Conservation (phyloP, 2,113 vertebrate genomes). For the Semnopithecus entellus region DNA sequence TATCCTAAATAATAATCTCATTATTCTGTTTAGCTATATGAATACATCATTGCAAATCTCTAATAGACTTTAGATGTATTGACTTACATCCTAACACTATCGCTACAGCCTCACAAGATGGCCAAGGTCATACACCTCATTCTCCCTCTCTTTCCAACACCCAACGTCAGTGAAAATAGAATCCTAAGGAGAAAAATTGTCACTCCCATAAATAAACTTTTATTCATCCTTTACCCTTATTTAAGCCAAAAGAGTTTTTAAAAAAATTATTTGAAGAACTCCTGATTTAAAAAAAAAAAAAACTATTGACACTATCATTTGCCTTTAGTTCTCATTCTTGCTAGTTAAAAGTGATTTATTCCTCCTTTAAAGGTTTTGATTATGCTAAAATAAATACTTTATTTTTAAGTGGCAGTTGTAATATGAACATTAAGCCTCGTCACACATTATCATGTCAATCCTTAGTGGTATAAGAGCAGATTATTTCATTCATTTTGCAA, state of each 20-base stretch:
- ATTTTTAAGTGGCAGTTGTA: constrained; percentile 1
- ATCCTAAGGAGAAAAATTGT: not conserved
- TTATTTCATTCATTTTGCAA: not conserved
- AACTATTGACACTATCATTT: not conserved
- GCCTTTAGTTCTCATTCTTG: not conserved
- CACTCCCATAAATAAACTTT: not conserved
- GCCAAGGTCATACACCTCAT: not conserved
- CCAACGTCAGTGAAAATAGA: not conserved
- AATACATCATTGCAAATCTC: not conserved
- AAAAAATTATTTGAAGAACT: not conserved
- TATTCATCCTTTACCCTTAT: not conserved
- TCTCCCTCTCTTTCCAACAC: not conserved
- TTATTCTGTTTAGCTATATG: not conserved
- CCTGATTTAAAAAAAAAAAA: not conserved
- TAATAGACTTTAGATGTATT: not conserved
- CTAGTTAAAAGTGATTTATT: not conserved
- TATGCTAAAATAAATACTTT: not conserved
- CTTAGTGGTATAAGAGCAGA: not conserved
- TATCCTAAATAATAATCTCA: not conserved
- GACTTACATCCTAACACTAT: not conserved
- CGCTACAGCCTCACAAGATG: too few species aligned
- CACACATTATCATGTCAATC: not conserved
- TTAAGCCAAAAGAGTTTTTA: not conserved
- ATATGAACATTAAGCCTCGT: not conserved
- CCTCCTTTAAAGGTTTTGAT: not conserved